phyloP scores from a whole-genome alignment of 2,888 invertebrate genomes.

The Zhengitettix transpicula region DNA sequence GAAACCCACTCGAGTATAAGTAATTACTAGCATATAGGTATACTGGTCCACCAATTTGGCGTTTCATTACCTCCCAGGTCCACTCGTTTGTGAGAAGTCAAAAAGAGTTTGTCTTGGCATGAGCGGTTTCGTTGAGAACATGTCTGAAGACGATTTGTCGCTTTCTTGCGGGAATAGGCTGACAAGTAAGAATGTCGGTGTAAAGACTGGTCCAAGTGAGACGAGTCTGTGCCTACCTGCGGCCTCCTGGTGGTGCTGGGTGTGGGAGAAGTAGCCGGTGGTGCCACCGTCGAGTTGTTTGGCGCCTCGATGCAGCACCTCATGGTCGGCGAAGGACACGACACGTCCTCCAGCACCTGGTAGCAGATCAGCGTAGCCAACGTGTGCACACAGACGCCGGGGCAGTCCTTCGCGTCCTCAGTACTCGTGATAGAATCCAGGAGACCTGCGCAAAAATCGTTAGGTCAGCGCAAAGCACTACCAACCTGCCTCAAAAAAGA shows the following conservation, averaged over 20 bases:
- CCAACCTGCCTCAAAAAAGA: no score
- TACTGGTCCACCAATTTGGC: no score
- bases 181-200: no score
- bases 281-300: slow-evolving; percentile 16
- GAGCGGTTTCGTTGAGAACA: no score
- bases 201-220: background rate
- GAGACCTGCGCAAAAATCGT: slow-evolving; percentile 39
- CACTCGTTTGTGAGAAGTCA: no score
- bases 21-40: no score
- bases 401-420: slow-evolving; percentile 70
- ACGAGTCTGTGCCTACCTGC: slow-evolving; percentile 4
- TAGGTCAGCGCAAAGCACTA: no score
- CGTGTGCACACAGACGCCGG: slow-evolving; percentile 75
- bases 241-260: slow-evolving; percentile 4
- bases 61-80: no score
- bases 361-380: slow-evolving; percentile 73
- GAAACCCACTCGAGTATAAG: no score
- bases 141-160: no score
- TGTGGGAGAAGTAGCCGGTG: slow-evolving; percentile 12
- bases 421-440: slow-evolving; percentile 73
- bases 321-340: slow-evolving; percentile 65
- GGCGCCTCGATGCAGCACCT: slow-evolving; percentile 69
- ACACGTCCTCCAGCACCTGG: slow-evolving; percentile 65
- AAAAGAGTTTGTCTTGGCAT: no score
- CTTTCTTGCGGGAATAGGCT: no score